Evolutionary conservation across 2,113 vertebrate species (phyloP), one percentile per base, ranked within the genome.

Genomic region (Cromileptes altivelis): DNA sequence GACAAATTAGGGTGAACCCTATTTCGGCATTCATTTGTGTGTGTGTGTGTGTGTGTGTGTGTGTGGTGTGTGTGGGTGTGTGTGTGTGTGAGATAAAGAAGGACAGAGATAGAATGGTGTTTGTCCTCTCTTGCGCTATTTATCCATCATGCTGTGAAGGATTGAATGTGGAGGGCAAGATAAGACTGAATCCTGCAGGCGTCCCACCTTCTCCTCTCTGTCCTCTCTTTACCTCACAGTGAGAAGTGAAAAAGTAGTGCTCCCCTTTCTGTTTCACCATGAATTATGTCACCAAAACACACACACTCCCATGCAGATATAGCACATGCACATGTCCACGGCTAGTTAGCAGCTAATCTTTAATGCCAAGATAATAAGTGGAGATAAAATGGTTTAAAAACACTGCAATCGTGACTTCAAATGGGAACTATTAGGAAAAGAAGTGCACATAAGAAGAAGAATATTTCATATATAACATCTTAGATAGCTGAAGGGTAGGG

Each of bases 1-100:
- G 70, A 85, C 75, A 89, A 86, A 91, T 90, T 86, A 86, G 14
- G 50, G 78, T 63, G 79, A 86, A 81, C 68, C 68, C 64, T 72
- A 75, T 84, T 86, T 82, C 25, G 0, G 12, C 55, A 72, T 68
- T 84, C 19, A 52, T 84, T 79, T 81, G 47, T 73, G 19, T 60
- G 8, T 55, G 53, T 14, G 67, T 74, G 73, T 49, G 55, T 64
- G 75, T 55, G 68, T 61, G 67, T 67, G 71, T 79, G 57, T 70
- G 18, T 52, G 42, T 19, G 50, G 11, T 21, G 33, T 30, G 18
- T 18, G 9, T 11, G 42, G 1, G 50, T 25, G 33, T 47, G 11
- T 25, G 33, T 40, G 18, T 18, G 9, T 11, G 42, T 2, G 33
- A 30, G 67, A 71, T 50, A 73, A 74, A 85, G 64, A 78, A 21